A percentile compares a stretch with the other conserved stretches of the same genome.
Evolutionary conservation across 2,113 vertebrate species (phyloP).

Genomic region (Rattus rattus): DNA sequence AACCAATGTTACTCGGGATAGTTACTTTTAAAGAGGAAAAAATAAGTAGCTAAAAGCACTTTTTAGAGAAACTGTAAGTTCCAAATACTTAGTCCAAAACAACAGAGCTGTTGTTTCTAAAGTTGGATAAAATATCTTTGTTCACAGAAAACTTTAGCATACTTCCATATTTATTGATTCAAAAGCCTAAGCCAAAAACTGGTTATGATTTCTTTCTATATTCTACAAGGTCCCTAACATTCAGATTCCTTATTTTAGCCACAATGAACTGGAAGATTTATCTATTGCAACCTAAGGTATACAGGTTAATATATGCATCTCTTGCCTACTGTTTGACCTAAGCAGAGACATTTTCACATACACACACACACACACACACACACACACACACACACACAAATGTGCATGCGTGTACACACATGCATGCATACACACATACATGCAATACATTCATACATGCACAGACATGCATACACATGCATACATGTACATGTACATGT

Average conservation of each 20-base stretch:
- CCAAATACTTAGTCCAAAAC: background rate
- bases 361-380: background rate
- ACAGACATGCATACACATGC: background rate
- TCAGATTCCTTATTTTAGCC: constrained; percentile 45
- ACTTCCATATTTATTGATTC: constrained; percentile 49
- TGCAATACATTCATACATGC: background rate
- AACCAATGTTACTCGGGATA: constrained; percentile 5
- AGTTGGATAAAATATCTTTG: constrained; percentile 49
- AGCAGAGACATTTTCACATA: background rate
- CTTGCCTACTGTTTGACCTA: background rate
- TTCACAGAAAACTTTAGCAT: constrained; percentile 20
- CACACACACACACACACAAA: too few relatives aligned
- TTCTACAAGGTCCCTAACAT: constrained; percentile 53
- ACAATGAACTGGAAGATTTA: constrained; percentile 28
- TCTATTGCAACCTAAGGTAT: constrained; percentile 11
- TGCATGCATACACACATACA: too few relatives aligned
- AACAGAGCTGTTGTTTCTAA: background rate
- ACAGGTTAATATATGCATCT: background rate
- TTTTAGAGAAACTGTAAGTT: constrained; percentile 39
- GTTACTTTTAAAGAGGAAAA: background rate
- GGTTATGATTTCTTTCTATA: constrained; percentile 41
- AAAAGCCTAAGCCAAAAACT: constrained; percentile 45
- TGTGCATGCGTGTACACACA: too few relatives aligned
- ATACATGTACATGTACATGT: background rate
- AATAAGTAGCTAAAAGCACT: background rate